Evolutionary conservation across 2,113 vertebrate species (phyloP), one percentile per base, ranked within the genome.

Genomic region (Grus americana): DNA sequence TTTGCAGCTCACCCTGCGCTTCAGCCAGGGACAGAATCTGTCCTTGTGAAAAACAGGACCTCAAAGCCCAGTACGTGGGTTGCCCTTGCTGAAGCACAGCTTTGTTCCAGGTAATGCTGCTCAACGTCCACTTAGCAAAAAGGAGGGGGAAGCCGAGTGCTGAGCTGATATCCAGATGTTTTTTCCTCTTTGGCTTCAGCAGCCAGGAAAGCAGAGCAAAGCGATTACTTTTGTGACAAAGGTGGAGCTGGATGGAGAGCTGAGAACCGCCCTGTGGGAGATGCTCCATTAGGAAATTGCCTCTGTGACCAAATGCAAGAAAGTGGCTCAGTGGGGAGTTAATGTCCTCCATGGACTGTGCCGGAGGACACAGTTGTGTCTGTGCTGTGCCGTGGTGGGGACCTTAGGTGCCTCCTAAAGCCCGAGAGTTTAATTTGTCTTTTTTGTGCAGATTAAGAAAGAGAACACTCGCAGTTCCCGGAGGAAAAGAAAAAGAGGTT

Each of bases 241-340:
- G 67, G 44, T 46, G 34, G 75, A 91, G 70, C 52, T 55, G 87
- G 85, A 63, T 34, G 67, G 81, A 68, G 81, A 90, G 63, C 76
- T 30, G 47, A 79, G 78, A 74, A 49, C 57, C 9, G 32, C 83
- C 40, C 91, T 49, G 80, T 62, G 76, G 92, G 89, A 95, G 79
- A 89, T 65, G 95, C 29, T 96, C 68, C 78, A 65, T 97, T 94
- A 95, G 94, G 58, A 94, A 94, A 95, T 91, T 89, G n/a, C 95
- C 65, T 93, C 24, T 0, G 6, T 86, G 73, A 46, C 50, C 40
- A 3, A 65, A 81, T 47, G 54, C 40, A 76, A 70, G 86, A 76
- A 89, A 95, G 88, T 62, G 75, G 84, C 91, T 73, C 86, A 38
- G 78, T 6, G 1, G 85, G 92, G 36, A 74, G 38, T 15, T 79